Evolutionary conservation across 2,113 vertebrate species (phyloP).

Genomic region (Pterocles gutturalis): DNA sequence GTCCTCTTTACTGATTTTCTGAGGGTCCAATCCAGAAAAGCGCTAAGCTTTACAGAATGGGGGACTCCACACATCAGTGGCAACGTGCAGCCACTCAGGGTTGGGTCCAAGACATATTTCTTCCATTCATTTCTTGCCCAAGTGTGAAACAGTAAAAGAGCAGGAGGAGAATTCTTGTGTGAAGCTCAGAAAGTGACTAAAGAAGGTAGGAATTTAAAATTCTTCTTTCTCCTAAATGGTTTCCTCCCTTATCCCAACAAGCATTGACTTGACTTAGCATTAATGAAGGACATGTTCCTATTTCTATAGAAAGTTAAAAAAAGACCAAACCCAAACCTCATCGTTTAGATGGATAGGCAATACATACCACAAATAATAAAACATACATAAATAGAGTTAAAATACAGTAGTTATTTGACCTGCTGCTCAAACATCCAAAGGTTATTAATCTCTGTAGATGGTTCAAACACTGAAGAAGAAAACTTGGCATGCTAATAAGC

Average conservation of each 20-base stretch:
- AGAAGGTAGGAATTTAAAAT: slow-evolving; percentile 1
- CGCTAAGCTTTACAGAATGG: background rate
- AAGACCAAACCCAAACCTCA: background rate
- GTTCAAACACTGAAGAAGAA: background rate
- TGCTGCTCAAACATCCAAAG: background rate
- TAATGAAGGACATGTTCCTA: background rate
- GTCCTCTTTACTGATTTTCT: background rate
- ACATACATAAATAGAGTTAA: background rate
- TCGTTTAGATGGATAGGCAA: background rate
- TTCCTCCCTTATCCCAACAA: background rate
- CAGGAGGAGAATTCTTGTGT: background rate
- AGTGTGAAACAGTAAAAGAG: background rate
- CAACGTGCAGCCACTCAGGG: background rate
- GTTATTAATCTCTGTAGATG: background rate
- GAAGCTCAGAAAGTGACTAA: slow-evolving; percentile 5
- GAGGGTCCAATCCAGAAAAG: background rate
- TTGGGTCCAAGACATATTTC: background rate
- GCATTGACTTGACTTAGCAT: background rate
- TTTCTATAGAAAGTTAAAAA: background rate
- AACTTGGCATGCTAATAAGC: background rate
- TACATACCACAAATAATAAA: background rate
- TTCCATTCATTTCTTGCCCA: background rate
- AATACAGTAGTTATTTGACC: background rate
- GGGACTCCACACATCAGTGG: background rate
- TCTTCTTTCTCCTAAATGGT: background rate